Base-by-base conservation (phyloP, 2,797 vertebrate species). In the Prionace glauca region DNA sequence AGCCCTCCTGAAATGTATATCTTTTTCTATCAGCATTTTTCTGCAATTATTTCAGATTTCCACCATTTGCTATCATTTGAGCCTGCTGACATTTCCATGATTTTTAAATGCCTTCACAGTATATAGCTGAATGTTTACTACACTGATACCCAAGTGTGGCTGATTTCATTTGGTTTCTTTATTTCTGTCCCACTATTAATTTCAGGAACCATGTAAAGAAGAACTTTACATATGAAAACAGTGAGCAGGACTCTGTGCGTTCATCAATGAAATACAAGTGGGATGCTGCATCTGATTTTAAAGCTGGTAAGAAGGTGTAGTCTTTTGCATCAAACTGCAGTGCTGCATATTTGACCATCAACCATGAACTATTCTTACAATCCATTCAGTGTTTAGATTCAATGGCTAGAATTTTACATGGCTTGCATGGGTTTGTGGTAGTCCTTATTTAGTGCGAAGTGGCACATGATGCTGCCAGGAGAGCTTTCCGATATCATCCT, bases 141-240 rank as follows among this genome's bases (percentile, higher is more conserved):
- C 62, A 26, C 11, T 67, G n/a, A 22, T 29, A 77, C 32, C 26
- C 77, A 4, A 60, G 4, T n/a, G 29, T 32, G 29, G 26, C 71
- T 77, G 45, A 77, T 95, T 95, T 77, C 1, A 56, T 72, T 50
- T 94, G 71, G 67, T 36, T 69, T 69, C 22, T 50, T 41, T 72
- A 29, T 95, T 45, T 69, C 92, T 94, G 69, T 94, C 67, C 36
- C n/a, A 24, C 8, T 50, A 29, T 26, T 56, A 50, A 95, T 95
- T 95, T 95, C 93, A 95, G 45, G 56, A 45, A n/a, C 11, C 45
- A 56, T 50, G 16, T 74, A 32, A 94, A 94, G 93, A 94, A 74
- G 93, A 72, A 72, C 92, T 94, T 45, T 71, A 4, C 5, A 50
- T 74, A 50, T 94, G 93, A 94, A 5, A 74, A 72, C 32, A 69